A percentile compares a stretch with the other conserved stretches of the same genome.
These are phyloP conservation scores for Zapus hudsonius DNA, from an alignment of 2,113 vertebrate genomes.

Conservation along the genomic window DNA sequence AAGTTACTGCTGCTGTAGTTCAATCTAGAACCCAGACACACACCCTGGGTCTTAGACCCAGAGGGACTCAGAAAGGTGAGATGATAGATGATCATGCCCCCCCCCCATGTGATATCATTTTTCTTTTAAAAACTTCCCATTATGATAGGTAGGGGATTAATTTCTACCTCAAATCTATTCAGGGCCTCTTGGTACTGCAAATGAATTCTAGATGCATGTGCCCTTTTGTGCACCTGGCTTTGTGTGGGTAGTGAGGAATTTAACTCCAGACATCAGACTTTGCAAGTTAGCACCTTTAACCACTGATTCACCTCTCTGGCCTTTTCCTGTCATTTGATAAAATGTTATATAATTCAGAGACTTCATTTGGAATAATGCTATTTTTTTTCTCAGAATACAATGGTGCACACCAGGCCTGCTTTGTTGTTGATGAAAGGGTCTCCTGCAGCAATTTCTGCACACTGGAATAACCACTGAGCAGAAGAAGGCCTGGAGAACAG, in stretches of 20 bases:
- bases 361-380: constrained; percentile 59
- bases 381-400: constrained; percentile 62
- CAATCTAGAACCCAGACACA: neutral
- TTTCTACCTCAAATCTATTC: constrained; percentile 61
- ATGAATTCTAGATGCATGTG: too few relatives aligned
- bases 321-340: constrained; percentile 68
- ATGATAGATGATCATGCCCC: neutral
- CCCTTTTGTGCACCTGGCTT: too few relatives aligned
- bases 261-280: too few relatives aligned
- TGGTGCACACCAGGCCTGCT: neutral
- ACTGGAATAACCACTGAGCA: constrained; percentile 40
- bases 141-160: constrained; percentile 38
- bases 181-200: too few relatives aligned
- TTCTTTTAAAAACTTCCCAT: neutral
- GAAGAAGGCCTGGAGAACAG: constrained; percentile 51
- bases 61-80: neutral
- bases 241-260: too few relatives aligned
- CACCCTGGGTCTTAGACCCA: neutral
- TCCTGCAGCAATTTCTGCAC: constrained; percentile 36
- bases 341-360: constrained; percentile 65
- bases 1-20: neutral
- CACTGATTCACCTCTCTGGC: too few relatives aligned
- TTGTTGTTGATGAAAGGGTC: constrained; percentile 31
- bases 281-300: too few relatives aligned
- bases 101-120: neutral